phyloP scores from a whole-genome alignment of 2,797 vertebrate species.

The Oreonectes daqikongensis region DNA sequence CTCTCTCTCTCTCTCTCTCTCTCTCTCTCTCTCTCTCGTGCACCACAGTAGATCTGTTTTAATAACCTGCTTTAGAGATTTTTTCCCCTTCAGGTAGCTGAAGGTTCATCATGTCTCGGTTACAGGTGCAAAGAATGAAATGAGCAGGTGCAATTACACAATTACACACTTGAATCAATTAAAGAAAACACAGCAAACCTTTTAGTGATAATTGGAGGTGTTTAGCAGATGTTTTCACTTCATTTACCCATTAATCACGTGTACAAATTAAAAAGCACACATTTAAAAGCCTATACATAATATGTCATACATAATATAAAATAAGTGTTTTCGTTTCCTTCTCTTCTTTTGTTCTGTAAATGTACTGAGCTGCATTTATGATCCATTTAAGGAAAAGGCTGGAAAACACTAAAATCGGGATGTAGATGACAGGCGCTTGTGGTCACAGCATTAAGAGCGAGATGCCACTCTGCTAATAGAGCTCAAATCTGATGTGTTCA shows the following conservation, averaged over 20 bases:
- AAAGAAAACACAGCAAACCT: conserved; percentile 6
- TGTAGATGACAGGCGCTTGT: conserved; percentile 75
- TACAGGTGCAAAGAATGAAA: conserved; percentile 17
- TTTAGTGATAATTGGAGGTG: conserved; percentile 33
- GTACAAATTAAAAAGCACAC: neutral
- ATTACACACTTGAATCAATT: conserved; percentile 6
- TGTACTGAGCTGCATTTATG: conserved; percentile 81
- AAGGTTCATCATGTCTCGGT: neutral
- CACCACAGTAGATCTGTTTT: neutral
- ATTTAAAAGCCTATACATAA: neutral
- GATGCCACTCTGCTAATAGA: conserved; percentile 79
- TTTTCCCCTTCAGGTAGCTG: conserved; percentile 19
- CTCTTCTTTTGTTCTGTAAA: conserved; percentile 63
- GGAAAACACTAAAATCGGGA: conserved; percentile 70
- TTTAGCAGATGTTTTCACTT: conserved; percentile 10
- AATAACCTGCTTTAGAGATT: conserved; percentile 19
- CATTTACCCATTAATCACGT: conserved; percentile 20
- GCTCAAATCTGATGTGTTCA: conserved; percentile 76
- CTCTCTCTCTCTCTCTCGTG: neutral
- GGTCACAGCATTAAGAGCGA: conserved; percentile 76
- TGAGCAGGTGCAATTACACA: conserved; percentile 12
- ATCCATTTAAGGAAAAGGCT: conserved; percentile 72
- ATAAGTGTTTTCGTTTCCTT: conserved; percentile 10
- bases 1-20: neutral
- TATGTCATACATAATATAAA: no score